Conservation (phyloP, 64 coral and sea anemone species). For the Montipora efflorescens region DNA sequence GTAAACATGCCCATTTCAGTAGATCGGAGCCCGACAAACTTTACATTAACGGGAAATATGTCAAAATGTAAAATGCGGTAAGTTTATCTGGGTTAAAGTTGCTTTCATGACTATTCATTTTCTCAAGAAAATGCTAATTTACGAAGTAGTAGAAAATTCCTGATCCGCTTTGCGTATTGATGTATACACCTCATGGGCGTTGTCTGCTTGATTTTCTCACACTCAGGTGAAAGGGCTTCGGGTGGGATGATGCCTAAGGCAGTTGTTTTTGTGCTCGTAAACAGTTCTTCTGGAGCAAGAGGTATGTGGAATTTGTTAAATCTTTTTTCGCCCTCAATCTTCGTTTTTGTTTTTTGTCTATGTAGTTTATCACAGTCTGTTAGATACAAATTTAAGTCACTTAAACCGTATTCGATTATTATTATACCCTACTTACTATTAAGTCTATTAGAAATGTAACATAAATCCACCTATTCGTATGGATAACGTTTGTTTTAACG, state of each 20-base stretch:
- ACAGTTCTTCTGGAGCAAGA: background rate
- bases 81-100: background rate
- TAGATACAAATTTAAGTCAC: background rate
- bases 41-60: background rate
- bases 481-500: conserved; percentile 31
- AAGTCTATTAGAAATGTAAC: background rate
- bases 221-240: background rate
- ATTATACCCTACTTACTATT: background rate
- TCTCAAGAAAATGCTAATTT: background rate
- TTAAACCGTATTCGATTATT: background rate
- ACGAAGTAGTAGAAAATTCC: background rate
- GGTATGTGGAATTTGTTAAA: too few species aligned
- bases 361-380: background rate
- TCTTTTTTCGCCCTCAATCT: too few species aligned
- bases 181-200: background rate
- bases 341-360: too few species aligned
- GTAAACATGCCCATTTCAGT: conserved; percentile 21
- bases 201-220: background rate
- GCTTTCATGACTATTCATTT: background rate
- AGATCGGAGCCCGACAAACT: conserved; percentile 36
- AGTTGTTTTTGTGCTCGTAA: background rate
- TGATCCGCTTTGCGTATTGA: background rate
- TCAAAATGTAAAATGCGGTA: background rate
- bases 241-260: background rate
- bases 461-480: background rate